Evolutionary conservation across 2,797 vertebrate genomes (phyloP), one percentile per base, ranked within the genome.

Genomic region (Gambelia wislizenii): DNA sequence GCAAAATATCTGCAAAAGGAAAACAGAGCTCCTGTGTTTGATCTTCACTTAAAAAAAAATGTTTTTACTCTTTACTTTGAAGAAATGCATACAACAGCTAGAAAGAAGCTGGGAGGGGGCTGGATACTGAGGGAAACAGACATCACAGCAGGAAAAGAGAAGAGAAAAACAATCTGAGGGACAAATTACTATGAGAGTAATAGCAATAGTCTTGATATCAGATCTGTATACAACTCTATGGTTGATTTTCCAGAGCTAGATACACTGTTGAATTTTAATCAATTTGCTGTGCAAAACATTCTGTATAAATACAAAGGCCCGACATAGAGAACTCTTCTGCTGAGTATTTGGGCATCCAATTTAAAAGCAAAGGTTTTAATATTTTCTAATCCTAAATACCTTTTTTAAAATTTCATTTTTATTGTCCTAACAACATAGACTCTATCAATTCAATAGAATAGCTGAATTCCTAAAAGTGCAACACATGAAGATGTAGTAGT

Each of bases 181-280:
- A 33, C 85, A 85, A 61, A 64, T 72, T 10, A 33, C 78, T 86
- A 54, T 20, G 52, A 30, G 86, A 76, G n/a, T 64, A 74, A 47
- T 84, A 91, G 52, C 78, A 77, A 14, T 87, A 87, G 59, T 30
- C 64, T 84, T 91, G 56, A 84, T 49, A 64, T 39, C 7, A 79
- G 30, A 8, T 39, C n/a, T 49, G 33, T 27, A 22, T 36, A 49
- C 27, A 89, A 79, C 74, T 49, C 36, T 47, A 52, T 13, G 6
- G 6, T 30, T 39, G 12, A 39, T 27, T 85, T 80, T 59, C 69
- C 39, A 10, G 54, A 1, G 47, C 44, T 36, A 75, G 6, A 1
- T 5, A 14, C 5, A 25, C 69, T 67, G 25, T n/a, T 83, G 44
- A 85, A 13, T 1, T 78, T 90, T 10, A 20, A 27, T 75, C 85